Conservation (phyloP, 2,888 invertebrate genomes). For the Acanthococcus lagerstroemiae region DNA sequence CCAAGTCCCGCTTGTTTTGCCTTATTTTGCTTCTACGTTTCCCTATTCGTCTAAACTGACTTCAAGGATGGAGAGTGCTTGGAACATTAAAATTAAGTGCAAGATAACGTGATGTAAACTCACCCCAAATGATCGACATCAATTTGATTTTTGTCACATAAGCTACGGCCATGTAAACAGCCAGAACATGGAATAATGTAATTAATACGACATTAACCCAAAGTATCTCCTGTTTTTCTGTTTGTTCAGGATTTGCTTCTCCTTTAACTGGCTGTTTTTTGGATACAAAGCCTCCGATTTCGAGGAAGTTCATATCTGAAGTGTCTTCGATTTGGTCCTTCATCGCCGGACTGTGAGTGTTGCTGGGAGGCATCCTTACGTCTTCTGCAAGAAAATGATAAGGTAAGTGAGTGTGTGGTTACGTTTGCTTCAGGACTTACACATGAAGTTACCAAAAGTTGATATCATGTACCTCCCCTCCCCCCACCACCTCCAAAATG, state of each 20-base stretch:
- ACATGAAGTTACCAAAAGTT: too few species aligned
- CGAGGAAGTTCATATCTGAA: constrained; percentile 16
- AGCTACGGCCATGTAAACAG: constrained; percentile 24
- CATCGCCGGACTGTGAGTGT: constrained; percentile 1
- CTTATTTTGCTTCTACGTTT: too few species aligned
- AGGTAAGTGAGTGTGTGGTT: too few species aligned
- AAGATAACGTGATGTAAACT: constrained; percentile 11
- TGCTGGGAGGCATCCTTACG: constrained; percentile 25
- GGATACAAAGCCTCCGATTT: not conserved
- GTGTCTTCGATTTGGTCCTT: constrained; percentile 16
- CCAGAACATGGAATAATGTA: constrained; percentile 33
- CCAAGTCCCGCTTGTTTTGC: too few species aligned
- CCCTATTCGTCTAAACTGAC: too few species aligned
- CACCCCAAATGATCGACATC: constrained; percentile 33
- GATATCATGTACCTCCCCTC: too few species aligned
- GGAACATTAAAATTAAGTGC: too few species aligned
- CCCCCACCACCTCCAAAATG: too few species aligned
- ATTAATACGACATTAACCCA: constrained; percentile 36
- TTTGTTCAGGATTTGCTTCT: not conserved
- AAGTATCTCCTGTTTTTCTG: constrained; percentile 36
- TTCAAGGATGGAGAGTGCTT: too few species aligned
- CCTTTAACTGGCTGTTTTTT: not conserved
- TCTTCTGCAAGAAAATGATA: too few species aligned
- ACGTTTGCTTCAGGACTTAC: too few species aligned
- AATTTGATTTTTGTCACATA: constrained; percentile 9